A percentile compares a stretch with the other conserved stretches of the same genome.
phyloP scores from a whole-genome alignment of 1,140 invertebrate species.

The Panagrolaimus sp. region DNA sequence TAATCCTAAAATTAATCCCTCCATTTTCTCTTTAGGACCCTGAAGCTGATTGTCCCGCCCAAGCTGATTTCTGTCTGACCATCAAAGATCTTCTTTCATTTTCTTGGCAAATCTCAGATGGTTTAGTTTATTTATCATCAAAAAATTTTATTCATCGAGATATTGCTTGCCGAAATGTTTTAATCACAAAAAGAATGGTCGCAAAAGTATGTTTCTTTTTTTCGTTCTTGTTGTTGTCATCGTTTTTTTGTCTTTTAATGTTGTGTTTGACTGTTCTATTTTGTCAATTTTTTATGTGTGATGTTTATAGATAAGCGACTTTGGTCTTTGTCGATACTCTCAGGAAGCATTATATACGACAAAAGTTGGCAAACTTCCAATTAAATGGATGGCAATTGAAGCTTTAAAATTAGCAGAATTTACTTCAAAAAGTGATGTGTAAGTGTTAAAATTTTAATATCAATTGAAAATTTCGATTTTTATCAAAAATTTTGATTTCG shows the following conservation, averaged over 20 bases:
- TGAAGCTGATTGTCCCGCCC: not conserved
- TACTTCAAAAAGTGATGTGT: constrained; percentile 26
- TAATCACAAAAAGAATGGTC: constrained; percentile 16
- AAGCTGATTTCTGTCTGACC: constrained; percentile 14
- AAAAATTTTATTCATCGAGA: constrained; percentile 64
- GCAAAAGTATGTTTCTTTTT: constrained; percentile 16
- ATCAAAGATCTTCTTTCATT: constrained; percentile 55
- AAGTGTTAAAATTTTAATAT: not conserved
- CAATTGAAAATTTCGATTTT: not conserved
- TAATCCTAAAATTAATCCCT: too few species aligned
- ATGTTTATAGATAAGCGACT: constrained; percentile 22
- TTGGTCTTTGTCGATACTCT: constrained; percentile 26
- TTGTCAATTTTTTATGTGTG: not conserved
- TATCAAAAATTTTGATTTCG: not conserved
- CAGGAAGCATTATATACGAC: constrained; percentile 28
- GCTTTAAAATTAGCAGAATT: constrained; percentile 23
- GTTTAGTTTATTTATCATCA: constrained; percentile 54
- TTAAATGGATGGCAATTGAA: constrained; percentile 35
- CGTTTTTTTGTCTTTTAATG: too few species aligned
- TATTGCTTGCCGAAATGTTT: constrained; percentile 62
- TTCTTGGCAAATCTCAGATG: constrained; percentile 58
- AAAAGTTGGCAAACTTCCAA: constrained; percentile 30
- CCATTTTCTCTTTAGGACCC: not conserved
- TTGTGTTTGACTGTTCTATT: not conserved
- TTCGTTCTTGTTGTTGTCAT: too few species aligned